Conservation (phyloP, 2,797 vertebrate species). For the Tenualosa ilisha region DNA sequence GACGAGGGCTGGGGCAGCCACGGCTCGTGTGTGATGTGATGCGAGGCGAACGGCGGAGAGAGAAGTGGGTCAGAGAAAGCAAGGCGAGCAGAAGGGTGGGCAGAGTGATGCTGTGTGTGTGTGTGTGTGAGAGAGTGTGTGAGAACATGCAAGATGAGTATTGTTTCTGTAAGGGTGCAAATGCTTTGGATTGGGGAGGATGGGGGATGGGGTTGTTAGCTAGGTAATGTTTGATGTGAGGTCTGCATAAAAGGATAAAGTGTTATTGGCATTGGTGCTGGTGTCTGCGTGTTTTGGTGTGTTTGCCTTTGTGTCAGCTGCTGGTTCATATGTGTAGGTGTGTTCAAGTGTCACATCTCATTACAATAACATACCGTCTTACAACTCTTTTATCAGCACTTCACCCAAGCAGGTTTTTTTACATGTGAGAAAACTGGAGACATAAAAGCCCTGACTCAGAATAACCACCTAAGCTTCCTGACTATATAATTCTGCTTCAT, state of each 20-base stretch:
- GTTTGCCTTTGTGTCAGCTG: not conserved
- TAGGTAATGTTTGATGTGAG: not conserved
- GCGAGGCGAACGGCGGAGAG: not conserved
- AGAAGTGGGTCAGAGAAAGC: constrained; percentile 19
- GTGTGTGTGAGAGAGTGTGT: not conserved
- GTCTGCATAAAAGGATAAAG: not conserved
- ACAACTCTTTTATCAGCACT: not conserved
- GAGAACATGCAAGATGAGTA: not conserved
- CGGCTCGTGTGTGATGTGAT: not conserved
- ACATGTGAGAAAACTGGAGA: not conserved
- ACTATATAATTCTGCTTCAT: not conserved
- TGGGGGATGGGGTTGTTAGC: not conserved
- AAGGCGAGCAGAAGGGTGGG: not conserved
- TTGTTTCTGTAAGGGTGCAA: not conserved
- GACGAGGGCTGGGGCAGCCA: not conserved
- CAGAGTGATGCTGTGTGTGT: not conserved
- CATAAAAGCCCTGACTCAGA: not conserved
- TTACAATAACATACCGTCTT: not conserved
- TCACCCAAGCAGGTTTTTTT: not conserved
- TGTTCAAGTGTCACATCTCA: constrained; percentile 12
- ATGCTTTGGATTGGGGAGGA: not conserved
- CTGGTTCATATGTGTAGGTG: not conserved
- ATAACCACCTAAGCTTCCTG: not conserved
- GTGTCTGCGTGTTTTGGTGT: not conserved
- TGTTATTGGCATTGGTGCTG: too few relatives aligned